These are phyloP conservation scores for Dolichoris vasculosae DNA, from an alignment of 1,140 invertebrate species.

Conservation along the genomic window DNA sequence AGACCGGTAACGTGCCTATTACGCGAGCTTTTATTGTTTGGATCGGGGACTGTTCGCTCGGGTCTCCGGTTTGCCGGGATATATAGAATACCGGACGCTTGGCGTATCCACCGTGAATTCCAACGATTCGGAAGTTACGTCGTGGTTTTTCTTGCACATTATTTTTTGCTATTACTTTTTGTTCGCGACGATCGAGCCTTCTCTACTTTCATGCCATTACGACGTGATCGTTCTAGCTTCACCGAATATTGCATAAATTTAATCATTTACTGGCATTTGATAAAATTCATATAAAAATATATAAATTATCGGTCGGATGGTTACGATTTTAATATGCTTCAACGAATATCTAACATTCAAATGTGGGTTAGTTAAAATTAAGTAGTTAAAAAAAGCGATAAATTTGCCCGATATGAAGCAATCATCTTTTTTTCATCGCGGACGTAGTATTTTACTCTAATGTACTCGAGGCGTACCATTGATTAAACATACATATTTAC, in stretches of 20 bases:
- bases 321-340: not conserved
- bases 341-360: not conserved
- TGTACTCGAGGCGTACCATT: not conserved
- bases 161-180: not conserved
- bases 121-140: not conserved
- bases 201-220: not conserved
- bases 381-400: not conserved
- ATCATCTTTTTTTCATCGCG: not conserved
- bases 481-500: too few relatives aligned
- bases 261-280: not conserved
- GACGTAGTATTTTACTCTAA: not conserved
- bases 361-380: not conserved
- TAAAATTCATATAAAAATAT: not conserved
- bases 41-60: not conserved
- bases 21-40: not conserved
- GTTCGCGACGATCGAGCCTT: not conserved
- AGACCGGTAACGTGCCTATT: not conserved
- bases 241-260: not conserved
- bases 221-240: not conserved
- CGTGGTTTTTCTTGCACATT: not conserved
- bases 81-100: too few relatives aligned
- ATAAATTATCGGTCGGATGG: not conserved
- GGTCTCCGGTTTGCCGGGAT: too few relatives aligned
- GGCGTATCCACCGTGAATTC: too few relatives aligned
- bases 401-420: not conserved